Conservation (phyloP, 1,140 invertebrate genomes). For the Drosophila burlai region DNA sequence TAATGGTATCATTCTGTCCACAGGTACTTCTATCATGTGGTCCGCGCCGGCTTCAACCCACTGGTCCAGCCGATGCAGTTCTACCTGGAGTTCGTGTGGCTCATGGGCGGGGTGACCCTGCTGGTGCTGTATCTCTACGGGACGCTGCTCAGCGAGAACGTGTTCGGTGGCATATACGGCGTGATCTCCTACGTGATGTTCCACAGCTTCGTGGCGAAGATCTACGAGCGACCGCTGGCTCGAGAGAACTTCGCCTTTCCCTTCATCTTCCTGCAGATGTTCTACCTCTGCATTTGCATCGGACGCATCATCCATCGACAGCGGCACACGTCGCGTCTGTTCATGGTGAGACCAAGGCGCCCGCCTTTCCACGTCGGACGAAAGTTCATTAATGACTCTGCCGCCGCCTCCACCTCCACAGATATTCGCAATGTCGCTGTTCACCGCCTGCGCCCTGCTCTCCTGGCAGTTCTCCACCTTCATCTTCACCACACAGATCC, state of each 20-base stretch:
- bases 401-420: slow-evolving; percentile 13
- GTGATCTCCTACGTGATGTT: slow-evolving; percentile 84
- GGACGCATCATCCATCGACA: slow-evolving; percentile 60
- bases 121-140: slow-evolving; percentile 81
- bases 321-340: slow-evolving; percentile 59
- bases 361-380: no score
- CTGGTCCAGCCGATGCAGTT: slow-evolving; percentile 79
- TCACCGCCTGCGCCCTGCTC: slow-evolving; percentile 71
- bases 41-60: slow-evolving; percentile 67
- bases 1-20: background rate
- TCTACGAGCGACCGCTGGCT: slow-evolving; percentile 76
- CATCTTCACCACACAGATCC: slow-evolving; percentile 78
- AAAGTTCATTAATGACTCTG: background rate
- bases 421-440: slow-evolving; percentile 71
- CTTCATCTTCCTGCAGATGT: slow-evolving; percentile 82
- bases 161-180: slow-evolving; percentile 81
- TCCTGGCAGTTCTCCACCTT: slow-evolving; percentile 82
- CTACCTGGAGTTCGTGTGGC: slow-evolving; percentile 82
- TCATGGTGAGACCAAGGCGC: slow-evolving; percentile 52
- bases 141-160: slow-evolving; percentile 76
- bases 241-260: slow-evolving; percentile 84
- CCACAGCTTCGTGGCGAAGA: slow-evolving; percentile 80
- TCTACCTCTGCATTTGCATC: slow-evolving; percentile 78
- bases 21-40: slow-evolving; percentile 77
- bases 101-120: slow-evolving; percentile 80